phyloP scores from a whole-genome alignment of 2,113 vertebrate species.

The Gallinago media region DNA sequence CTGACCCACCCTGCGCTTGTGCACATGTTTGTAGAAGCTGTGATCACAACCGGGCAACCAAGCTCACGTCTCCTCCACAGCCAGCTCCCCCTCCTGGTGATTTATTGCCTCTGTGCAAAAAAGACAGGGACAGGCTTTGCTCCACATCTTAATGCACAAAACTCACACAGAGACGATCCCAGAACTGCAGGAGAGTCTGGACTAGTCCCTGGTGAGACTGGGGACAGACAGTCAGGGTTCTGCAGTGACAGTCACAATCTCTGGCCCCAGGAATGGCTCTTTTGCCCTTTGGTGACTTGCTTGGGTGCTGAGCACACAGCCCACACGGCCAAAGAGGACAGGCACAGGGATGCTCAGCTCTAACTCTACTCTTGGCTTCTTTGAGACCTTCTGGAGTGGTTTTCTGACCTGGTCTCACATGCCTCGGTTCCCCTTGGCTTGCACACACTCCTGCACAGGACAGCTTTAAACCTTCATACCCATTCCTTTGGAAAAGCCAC shows the following conservation, averaged over 20 bases:
- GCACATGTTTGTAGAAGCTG: background rate
- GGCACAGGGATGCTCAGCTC: fast-evolving
- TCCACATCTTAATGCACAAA: fast-evolving
- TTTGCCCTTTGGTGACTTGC: background rate
- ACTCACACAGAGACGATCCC: fast-evolving
- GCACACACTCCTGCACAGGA: background rate
- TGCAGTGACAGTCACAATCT: background rate
- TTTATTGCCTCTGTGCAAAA: fast-evolving
- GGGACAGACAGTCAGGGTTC: fast-evolving
- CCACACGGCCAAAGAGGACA: background rate
- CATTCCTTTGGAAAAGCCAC: background rate
- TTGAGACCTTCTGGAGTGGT: background rate
- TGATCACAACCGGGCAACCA: background rate
- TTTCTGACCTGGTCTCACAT: fast-evolving
- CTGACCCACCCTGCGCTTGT: fast-evolving
- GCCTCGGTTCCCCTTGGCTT: background rate
- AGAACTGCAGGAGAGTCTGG: background rate
- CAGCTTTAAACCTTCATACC: fast-evolving
- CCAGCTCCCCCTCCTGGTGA: background rate
- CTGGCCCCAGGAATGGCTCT: background rate
- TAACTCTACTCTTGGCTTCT: background rate
- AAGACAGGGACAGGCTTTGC: background rate
- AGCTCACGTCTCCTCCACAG: fast-evolving
- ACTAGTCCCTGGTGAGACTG: background rate
- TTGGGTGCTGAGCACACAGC: background rate